Evolutionary conservation across 2,888 invertebrate species (phyloP), one percentile per base, ranked within the genome.

Genomic region (Drosophila pseudotalamancana): DNA sequence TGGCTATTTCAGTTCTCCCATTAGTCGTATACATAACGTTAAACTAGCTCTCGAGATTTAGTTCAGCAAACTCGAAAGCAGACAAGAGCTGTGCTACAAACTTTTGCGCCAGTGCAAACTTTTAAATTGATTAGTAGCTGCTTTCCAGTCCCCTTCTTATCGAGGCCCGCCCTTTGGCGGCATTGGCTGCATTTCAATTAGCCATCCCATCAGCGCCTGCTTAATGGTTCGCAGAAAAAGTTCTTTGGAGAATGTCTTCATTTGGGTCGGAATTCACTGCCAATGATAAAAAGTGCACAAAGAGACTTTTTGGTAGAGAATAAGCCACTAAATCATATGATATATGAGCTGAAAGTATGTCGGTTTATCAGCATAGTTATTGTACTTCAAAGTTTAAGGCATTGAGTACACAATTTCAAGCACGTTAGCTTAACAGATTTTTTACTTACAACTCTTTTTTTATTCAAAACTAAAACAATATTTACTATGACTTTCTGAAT

Each of bases 121-220:
- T 81, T 81, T 78, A 81, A 81, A 84, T 81, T 84, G 81, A 81
- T 81, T 81, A 84, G 78, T 73, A 65, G 27, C 40, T 49, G 25
- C 50, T 39, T 45, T 50, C 57, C 29, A n/a, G 29, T 12, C 12
- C 12, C 14, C 25, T 3, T 27, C 48, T 25, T n/a, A 34, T 11
- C 21, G 9, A 8, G 37, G 23, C 23, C 23, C 54, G 16, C 50
- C 63, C 57, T 21, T 25, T 29, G 37, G 14, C 50, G 57, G 72
- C 60, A 77, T 62, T 61, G 65, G 53, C 67, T 72, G 84, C 72
- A 71, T 73, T 84, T 81, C 84, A 81, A 84, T 81, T 81, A 84
- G 78, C 76, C 50, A 19, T 35, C 23, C 29, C 16, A 19, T 23
- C 27, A 56, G 42, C 31, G 45, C 57, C 56, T 56, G 49, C n/a